phyloP scores from a whole-genome alignment of 2,888 invertebrate genomes.

The Macrophya annulata region DNA sequence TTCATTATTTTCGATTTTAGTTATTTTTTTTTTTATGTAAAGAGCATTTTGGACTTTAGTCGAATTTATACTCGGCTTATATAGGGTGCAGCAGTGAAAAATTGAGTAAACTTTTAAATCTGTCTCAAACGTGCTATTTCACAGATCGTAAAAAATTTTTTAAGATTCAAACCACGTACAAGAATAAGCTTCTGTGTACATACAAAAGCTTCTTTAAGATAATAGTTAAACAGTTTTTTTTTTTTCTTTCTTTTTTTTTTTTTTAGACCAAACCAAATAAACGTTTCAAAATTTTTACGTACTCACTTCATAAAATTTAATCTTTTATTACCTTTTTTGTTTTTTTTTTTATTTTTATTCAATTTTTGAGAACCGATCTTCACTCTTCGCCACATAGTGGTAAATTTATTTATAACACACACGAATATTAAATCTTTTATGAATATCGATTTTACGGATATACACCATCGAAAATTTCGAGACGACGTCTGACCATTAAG shows the following conservation, averaged over 20 bases:
- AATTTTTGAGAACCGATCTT: background rate
- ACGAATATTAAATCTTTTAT: background rate
- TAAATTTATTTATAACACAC: background rate
- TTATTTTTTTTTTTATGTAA: background rate
- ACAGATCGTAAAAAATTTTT: constrained; percentile 20
- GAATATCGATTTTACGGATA: background rate
- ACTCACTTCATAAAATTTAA: background rate
- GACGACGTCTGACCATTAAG: background rate
- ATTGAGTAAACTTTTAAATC: constrained; percentile 17
- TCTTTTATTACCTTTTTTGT: background rate
- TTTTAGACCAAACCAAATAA: background rate
- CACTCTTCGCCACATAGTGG: background rate
- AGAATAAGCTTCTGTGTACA: constrained; percentile 1
- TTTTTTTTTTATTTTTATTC: background rate
- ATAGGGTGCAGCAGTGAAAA: background rate
- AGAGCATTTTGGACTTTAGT: background rate
- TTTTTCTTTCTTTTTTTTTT: background rate
- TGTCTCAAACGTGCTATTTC: background rate
- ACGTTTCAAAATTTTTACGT: background rate
- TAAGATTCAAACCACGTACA: background rate
- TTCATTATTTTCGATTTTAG: background rate
- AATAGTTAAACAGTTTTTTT: background rate
- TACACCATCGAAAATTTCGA: background rate
- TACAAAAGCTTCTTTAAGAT: background rate
- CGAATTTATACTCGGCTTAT: too few relatives aligned